Evolutionary conservation across 2,888 invertebrate species (phyloP).

Genomic region (Hypena proboscidalis): DNA sequence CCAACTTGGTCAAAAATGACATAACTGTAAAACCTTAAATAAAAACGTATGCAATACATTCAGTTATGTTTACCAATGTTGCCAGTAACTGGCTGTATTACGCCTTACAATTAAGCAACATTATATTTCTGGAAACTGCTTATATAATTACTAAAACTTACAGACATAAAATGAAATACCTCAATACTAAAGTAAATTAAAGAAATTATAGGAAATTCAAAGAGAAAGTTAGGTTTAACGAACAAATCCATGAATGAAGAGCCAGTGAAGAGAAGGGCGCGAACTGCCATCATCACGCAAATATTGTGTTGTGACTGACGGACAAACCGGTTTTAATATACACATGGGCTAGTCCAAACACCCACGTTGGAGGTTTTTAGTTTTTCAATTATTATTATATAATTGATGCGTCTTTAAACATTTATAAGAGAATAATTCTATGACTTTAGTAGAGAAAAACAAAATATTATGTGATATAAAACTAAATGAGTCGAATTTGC

Average conservation of each 20-base stretch:
- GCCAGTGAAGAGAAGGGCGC: conserved; percentile 53
- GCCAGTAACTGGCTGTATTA: no score
- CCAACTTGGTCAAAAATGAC: no score
- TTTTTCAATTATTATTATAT: conserved; percentile 44
- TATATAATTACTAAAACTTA: no score
- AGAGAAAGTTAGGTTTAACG: conserved; percentile 42
- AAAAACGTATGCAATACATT: no score
- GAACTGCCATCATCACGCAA: conserved; percentile 64
- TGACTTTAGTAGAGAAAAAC: conserved; percentile 19
- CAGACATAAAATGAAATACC: no score
- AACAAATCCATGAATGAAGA: conserved; percentile 61
- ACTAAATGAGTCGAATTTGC: conserved; percentile 7
- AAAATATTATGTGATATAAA: conserved; percentile 7
- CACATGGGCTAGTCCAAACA: conserved; percentile 56
- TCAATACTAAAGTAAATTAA: neutral
- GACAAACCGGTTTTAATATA: conserved; percentile 68
- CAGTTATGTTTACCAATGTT: no score
- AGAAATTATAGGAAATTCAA: conserved; percentile 5
- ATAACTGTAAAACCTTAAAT: no score
- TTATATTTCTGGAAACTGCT: no score
- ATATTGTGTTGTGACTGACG: conserved; percentile 68
- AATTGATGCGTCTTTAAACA: conserved; percentile 28
- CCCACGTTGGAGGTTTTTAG: conserved; percentile 48
- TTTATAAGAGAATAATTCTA: conserved; percentile 27
- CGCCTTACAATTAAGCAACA: no score